phyloP scores from a whole-genome alignment of 2,113 vertebrate species.

The Muntiacus reevesi region DNA sequence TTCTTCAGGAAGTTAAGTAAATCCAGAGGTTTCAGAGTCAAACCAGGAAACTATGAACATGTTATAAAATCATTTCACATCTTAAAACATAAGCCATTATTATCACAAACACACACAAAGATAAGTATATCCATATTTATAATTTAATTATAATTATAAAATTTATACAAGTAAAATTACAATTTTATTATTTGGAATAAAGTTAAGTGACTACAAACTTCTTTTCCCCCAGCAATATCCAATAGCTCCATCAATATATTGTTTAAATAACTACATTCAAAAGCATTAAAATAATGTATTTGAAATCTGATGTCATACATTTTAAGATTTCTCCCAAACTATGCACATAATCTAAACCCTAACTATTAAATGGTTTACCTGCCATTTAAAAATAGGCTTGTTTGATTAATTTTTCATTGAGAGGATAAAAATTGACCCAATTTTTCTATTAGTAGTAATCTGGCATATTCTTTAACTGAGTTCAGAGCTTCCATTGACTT shows the following conservation, averaged over 20 bases:
- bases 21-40: background rate
- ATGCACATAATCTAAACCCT: background rate
- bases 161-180: background rate
- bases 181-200: background rate
- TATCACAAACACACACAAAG: background rate
- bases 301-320: background rate
- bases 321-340: background rate
- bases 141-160: background rate
- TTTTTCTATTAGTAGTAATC: background rate
- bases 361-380: background rate
- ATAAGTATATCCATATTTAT: background rate
- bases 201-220: background rate
- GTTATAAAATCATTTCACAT: background rate
- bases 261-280: background rate
- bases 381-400: background rate
- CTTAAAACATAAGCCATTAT: background rate
- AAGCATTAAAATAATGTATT: background rate
- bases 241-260: background rate
- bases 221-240: background rate
- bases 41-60: background rate
- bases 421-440: background rate
- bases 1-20: conserved; percentile 22
- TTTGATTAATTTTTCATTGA: background rate
- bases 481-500: background rate
- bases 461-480: background rate